Base-by-base conservation (phyloP, 2,797 vertebrate species). In the Ciconia nigra region DNA sequence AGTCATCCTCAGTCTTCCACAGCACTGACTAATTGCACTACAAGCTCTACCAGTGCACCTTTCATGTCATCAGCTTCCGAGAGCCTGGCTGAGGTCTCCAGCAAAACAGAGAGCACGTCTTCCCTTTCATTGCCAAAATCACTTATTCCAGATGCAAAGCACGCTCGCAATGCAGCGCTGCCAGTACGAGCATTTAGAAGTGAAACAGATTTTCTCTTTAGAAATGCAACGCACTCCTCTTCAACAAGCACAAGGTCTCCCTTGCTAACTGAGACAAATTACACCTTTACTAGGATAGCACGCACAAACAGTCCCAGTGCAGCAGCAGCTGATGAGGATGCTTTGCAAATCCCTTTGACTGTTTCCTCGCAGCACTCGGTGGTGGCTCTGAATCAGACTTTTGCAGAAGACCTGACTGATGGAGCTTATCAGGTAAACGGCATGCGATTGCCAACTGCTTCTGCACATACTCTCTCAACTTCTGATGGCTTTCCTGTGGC, bases 11-110 rank as follows among this genome's bases (percentile, higher is more conserved):
- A 82, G 74, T 42, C 71, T 89, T 93, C 78, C 77, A 44, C 57
- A 57, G 58, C 92, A 44, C 86, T 59, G 67, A 35, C 77, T 86
- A 42, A 94, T 57, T 72, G 57, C 78, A 59, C 79, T 37, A 29
- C 57, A 67, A 84, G 57, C 41, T 85, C 74, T 84, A 51, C 69
- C 72, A 67, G 62, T 63, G 91, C 79, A 21, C 81, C 71, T 72
- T 66, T 42, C 73, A 22, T 92, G 91, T 83, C 95, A 73, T 66
- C 94, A 67, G 72, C 80, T 96, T 89, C 93, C 9, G 18, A 94
- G 93, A 93, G 62, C 71, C 76, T 67, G 5, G 29, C 89, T 90
- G 93, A 88, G 83, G 54, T 72, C 41, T 28, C 58, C 80, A 83
- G 87, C 91, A 92, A 87, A 25, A 54, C 66, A 72, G 89, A 95